These are phyloP conservation scores for Volucella zonaria DNA, from an alignment of 2,888 invertebrate genomes.

Conservation along the genomic window DNA sequence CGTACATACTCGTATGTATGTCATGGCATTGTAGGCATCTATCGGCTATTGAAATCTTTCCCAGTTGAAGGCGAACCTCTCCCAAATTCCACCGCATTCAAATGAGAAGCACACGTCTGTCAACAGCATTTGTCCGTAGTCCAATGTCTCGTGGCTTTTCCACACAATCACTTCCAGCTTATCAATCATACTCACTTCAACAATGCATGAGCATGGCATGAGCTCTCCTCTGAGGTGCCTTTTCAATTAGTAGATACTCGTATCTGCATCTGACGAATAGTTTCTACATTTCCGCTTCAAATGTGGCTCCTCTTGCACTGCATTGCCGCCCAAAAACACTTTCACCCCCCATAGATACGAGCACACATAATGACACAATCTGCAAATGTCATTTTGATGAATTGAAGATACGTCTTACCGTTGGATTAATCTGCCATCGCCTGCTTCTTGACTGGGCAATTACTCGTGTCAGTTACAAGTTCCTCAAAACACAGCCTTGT, in stretches of 20 bases:
- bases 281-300: not conserved
- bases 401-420: not conserved
- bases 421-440: not conserved
- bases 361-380: not conserved
- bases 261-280: not conserved
- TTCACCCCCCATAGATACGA: not conserved
- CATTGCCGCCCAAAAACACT: not conserved
- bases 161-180: not conserved
- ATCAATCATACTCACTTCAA: conserved; percentile 46
- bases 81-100: too few species aligned
- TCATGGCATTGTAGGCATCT: too few species aligned
- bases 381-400: conserved; percentile 30
- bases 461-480: not conserved
- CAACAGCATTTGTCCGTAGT: too few species aligned
- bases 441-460: conserved; percentile 9
- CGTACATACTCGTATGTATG: too few species aligned
- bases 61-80: too few species aligned
- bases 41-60: too few species aligned
- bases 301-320: not conserved
- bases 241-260: conserved; percentile 19
- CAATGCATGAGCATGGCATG: not conserved
- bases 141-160: not conserved
- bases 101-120: not conserved
- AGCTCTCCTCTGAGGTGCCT: not conserved
- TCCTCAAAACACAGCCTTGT: too few species aligned